phyloP scores from a whole-genome alignment of 2,888 invertebrate genomes.

The Sylvicola cinctus region DNA sequence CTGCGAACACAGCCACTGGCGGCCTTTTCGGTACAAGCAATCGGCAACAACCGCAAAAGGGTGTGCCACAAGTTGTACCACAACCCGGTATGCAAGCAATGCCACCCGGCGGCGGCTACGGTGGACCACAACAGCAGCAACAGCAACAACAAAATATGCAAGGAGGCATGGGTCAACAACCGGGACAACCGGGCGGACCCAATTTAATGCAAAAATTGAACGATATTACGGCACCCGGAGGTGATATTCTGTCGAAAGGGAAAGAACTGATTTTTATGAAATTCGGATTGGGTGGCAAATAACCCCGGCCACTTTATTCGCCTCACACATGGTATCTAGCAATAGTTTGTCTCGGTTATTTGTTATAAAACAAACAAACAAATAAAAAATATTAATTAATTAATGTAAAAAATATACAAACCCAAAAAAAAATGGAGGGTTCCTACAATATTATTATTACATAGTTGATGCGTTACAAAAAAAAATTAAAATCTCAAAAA shows the following conservation, averaged over 20 bases:
- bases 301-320: slow-evolving; percentile 24
- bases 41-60: slow-evolving; percentile 26
- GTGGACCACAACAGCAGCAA: slow-evolving; percentile 11
- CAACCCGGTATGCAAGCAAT: slow-evolving; percentile 1
- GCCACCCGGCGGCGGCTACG: slow-evolving; percentile 3
- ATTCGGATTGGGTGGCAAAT: slow-evolving; percentile 69
- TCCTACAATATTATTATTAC: no score
- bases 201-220: slow-evolving; percentile 79
- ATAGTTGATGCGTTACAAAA: no score
- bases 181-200: slow-evolving; percentile 16
- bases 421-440: no score
- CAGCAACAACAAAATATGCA: slow-evolving; percentile 15
- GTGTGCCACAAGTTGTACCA: slow-evolving; percentile 21
- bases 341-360: no score
- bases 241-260: slow-evolving; percentile 78
- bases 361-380: no score
- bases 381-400: no score
- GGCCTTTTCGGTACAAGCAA: slow-evolving; percentile 22
- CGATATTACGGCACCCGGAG: slow-evolving; percentile 74
- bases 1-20: slow-evolving; percentile 27
- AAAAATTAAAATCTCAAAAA: no score
- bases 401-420: no score
- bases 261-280: slow-evolving; percentile 89
- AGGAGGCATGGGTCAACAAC: slow-evolving; percentile 11
- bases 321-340: no score